Percentiles rank a stretch among this genome's conserved stretches.
Conservation (phyloP, 92 coral and sea anemone genomes). For the Paramuricea clavata region DNA sequence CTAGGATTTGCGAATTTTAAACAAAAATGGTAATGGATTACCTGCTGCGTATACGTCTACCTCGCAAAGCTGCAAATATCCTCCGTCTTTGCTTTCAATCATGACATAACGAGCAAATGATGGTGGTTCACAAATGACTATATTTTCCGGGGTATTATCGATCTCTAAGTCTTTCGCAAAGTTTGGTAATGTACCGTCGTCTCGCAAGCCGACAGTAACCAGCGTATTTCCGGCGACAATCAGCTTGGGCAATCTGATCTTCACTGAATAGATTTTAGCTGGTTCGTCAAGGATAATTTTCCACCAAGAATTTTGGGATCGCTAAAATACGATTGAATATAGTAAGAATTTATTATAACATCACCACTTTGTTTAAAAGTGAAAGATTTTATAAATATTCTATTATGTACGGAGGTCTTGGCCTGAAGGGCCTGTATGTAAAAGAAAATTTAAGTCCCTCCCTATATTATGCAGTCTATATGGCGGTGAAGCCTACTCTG, state of each 20-base stretch:
- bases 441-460: no score
- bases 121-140: conserved; percentile 19
- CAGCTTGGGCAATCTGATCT: background rate
- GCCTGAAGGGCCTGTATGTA: no score
- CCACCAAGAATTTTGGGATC: conserved; percentile 6
- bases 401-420: no score
- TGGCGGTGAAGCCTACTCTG: no score
- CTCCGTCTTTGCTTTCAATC: background rate
- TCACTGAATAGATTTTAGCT: background rate
- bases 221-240: background rate
- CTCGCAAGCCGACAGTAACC: background rate
- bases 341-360: background rate
- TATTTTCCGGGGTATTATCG: background rate
- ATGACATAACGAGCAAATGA: background rate
- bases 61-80: conserved; percentile 10
- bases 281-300: background rate
- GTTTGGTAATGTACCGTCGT: background rate
- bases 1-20: background rate
- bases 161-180: background rate
- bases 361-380: no score
- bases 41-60: conserved; percentile 23
- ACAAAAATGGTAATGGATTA: background rate
- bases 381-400: no score
- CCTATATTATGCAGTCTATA: no score
- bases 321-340: background rate